Base-by-base conservation (phyloP, 2,113 vertebrate species). In the Solenodon paradoxus region DNA sequence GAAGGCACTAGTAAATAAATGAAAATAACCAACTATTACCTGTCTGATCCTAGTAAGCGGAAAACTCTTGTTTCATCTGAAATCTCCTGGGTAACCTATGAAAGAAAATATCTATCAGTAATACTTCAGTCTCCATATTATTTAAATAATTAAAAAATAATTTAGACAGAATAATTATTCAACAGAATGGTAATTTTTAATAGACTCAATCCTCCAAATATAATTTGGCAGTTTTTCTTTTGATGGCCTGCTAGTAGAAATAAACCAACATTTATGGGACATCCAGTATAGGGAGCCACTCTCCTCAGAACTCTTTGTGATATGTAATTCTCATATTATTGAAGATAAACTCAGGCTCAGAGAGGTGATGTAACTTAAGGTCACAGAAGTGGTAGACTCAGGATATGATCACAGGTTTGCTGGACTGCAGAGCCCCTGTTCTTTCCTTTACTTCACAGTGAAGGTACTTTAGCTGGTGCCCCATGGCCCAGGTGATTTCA, bases 81-180 rank as follows among this genome's bases (percentile, higher is more conserved):
- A 98, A 99, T 99, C 98, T 99, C 99, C 97, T 99, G 99, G 95
- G 99, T 99, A 93, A 99, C 99, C 99, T 99, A 97, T 30, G 64
- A 86, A 19, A 95, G 97, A 61, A 97, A 95, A 97, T 91, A 90
- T 9, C 9, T 13, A 35, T 86, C 22, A 95, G 47, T 95, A 45
- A 92, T 16, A 92, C 12, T 3, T 61, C 81, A 64, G 17, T 38
- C 3, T 8, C 10, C 42, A 83, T 68, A 71, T 59, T 88, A 74
- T 74, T 95, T 95, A 82, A 95, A 89, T 40, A 92, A 92, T 45
- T 93, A 53, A 75, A 90, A 68, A 89, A 74, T 71, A 20, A 80
- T 7, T 96, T 59, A 88, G 30, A 63, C 53, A 55, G 32, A 95
- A 9, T 13, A 68, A 55, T 88, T 75, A 93, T 77, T 68, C 92